Evolutionary conservation across 1,140 invertebrate species (phyloP), one percentile per base, ranked within the genome.

Genomic region (Glossosoma conforme): DNA sequence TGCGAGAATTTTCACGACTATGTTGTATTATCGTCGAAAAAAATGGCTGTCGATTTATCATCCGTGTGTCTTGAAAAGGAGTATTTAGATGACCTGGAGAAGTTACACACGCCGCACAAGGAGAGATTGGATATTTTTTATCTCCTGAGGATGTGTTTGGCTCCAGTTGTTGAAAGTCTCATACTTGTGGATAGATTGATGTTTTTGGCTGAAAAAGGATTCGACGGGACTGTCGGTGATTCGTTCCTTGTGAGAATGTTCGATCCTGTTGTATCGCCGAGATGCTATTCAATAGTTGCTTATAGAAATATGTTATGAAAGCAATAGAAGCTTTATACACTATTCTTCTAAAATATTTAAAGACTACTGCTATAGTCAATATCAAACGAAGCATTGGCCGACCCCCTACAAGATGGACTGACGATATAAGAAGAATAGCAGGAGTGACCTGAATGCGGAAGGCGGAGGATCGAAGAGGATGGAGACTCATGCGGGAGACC

Each of bases 181-280:
- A 86, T 96, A 57, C 72, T 95, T 36, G 68, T 95, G 14, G 93
- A 97, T 70, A 80, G 91, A 63, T 65, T 89, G 18, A 67, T 93
- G 44, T 95, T 80, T 76, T 77, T 97, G 5, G 64, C 79, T 49
- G 88, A 93, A 66, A 71, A 78, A 61, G 76, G 76, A 19, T 78
- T 82, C 61, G 59, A 70, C 2, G 71, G 81, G 46, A 74, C 81
- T 11, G 79, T 76, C 69, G 60, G 73, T 1, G 73, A 82, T 52
- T 75, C 81, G n/a, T 81, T 76, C 70, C 62, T 90, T 30, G 77
- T 87, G 15, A 76, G 82, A 60, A 65, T 90, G 35, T 91, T 92
- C 67, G 82, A 91, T 75, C 81, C 86, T 15, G 68, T 83, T 9
- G 65, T 87, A 37, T 91, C 87, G 6, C 88, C 88, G 3, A 74